Base-by-base conservation (phyloP, 2,888 invertebrate genomes). In the Laspeyria flexula region DNA sequence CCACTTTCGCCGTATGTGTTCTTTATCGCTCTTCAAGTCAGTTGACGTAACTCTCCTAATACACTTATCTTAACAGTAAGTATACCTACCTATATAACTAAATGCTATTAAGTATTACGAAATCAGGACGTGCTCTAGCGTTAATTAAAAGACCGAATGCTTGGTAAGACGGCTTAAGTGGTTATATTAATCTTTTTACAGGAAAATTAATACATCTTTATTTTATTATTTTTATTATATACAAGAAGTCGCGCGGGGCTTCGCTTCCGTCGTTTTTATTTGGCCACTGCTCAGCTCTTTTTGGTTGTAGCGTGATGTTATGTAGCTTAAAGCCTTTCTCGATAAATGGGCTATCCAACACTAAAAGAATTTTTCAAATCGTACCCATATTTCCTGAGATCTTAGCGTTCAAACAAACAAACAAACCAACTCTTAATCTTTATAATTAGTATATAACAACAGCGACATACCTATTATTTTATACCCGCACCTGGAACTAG, bases 1-100 rank as follows among this genome's bases (percentile, higher is more conserved):
- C 33, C 15, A 47, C 37, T 55, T 56, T 47, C 27, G 43, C 51
- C 40, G 16, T 41, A 44, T 52, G 46, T 29, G 54, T 40, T 60
- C 45, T 49, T 49, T 53, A 55, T 56, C 35, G 15, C 29, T 30
- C 33, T 41, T 35, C 23, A 35, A 35, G 41, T 41, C 34, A 10
- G 18, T 4, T 47, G 40, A 41, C 47, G 47, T 47, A 34, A 41
- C 3, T 41, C 33, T 21, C 18, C 5, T 21, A 45, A 45, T 34
- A 47, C 29, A 35, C 29, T 41, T 33, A 47, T 44, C 37, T 5
- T 7, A 10, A 34, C 31, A n/a, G n/a, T 12, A 12, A 5, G n/a
- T 34, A 31, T 0, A 7, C 6, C 16, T 34, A 34, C n/a, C 18
- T 16, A 15, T 16, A 9, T 6, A 34, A 16, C 16, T 34, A 16